These are phyloP conservation scores for Octonoba sinensis DNA, from an alignment of 2,888 invertebrate genomes.

Conservation along the genomic window DNA sequence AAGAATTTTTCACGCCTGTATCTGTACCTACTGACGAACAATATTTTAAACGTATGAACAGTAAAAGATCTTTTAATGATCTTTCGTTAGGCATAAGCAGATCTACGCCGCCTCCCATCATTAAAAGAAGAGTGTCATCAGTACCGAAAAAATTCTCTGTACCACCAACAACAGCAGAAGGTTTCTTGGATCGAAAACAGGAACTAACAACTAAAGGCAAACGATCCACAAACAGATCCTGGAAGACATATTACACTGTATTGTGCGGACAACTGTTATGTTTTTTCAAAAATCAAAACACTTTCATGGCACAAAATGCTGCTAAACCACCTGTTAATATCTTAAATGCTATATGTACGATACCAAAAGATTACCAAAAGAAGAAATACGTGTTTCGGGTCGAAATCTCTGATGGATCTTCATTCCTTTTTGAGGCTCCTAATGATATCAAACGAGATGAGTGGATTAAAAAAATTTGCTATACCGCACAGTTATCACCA, in stretches of 20 bases:
- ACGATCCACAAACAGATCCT: constrained; percentile 92
- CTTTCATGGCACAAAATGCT: constrained; percentile 88
- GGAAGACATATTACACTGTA: constrained; percentile 95
- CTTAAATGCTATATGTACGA: constrained; percentile 82
- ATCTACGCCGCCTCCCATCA: constrained; percentile 20
- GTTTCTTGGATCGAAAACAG: constrained; percentile 92
- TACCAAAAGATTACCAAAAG: constrained; percentile 94
- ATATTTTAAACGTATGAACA: constrained; percentile 15
- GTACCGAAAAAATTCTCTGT: constrained; percentile 80
- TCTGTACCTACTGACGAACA: neutral
- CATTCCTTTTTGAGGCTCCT: constrained; percentile 88
- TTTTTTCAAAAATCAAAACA: constrained; percentile 96
- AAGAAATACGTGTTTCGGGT: constrained; percentile 93
- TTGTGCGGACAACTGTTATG: constrained; percentile 95
- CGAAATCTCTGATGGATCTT: constrained; percentile 88
- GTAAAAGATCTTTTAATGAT: constrained; percentile 13
- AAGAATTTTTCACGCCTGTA: constrained; percentile 18
- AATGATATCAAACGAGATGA: constrained; percentile 83
- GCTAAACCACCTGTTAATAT: constrained; percentile 85
- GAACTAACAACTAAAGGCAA: constrained; percentile 92
- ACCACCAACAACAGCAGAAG: constrained; percentile 90
- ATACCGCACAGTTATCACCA: constrained; percentile 93
- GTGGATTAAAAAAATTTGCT: constrained; percentile 92
- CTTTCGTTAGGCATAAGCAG: too few species aligned
- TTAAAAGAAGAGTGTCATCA: constrained; percentile 46